Base-by-base conservation (phyloP, 2,797 vertebrate genomes). In the Hephaestus fuliginosus region DNA sequence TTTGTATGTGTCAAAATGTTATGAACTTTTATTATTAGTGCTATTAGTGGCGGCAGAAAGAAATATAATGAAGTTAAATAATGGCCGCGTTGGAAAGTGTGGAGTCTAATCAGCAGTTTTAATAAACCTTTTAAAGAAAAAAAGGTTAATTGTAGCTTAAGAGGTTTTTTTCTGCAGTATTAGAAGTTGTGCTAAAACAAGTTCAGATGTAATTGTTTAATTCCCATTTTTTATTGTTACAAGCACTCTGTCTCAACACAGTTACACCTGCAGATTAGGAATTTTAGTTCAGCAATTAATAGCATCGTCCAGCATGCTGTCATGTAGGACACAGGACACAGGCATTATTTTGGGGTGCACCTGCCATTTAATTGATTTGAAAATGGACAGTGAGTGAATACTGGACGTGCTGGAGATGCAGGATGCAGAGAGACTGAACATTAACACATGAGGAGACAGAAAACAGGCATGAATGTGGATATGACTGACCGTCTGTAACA, bases 1-100 rank as follows among this genome's bases (percentile, higher is more conserved):
- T 56, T 71, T 15, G 11, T 18, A 20, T 11, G 4, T 39, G 57
- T 72, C 65, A 20, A 81, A 86, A 84, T 56, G 52, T 62, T 43
- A 0, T 44, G 6, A 65, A 28, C 8, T 60, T 80, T 28, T 63
- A 52, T 15, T 33, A 55, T 20, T 57, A 18, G 30, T 33, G 33
- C 7, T 43, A 58, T 53, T 64, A 52, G 43, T 11, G n/a, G n/a
- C 28, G 20, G 22, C 11, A 62, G 18, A 56, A 10, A 57, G 2
- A 33, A 55, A 55, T 41, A 39, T 7, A 15, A 60, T 36, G 0
- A 52, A 4, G 36, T 39, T 3, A 20, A 73, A 70, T 18, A 44
- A 48, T 36, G 4, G 25, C 20, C 5, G 2, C 0, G 5, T 28
- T 67, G 7, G 57, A n/a, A 52, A 57, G 51, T 57, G 33, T 25